These are phyloP conservation scores for Chrysemys picta DNA, from an alignment of 2,113 vertebrate genomes.

Conservation along the genomic window DNA sequence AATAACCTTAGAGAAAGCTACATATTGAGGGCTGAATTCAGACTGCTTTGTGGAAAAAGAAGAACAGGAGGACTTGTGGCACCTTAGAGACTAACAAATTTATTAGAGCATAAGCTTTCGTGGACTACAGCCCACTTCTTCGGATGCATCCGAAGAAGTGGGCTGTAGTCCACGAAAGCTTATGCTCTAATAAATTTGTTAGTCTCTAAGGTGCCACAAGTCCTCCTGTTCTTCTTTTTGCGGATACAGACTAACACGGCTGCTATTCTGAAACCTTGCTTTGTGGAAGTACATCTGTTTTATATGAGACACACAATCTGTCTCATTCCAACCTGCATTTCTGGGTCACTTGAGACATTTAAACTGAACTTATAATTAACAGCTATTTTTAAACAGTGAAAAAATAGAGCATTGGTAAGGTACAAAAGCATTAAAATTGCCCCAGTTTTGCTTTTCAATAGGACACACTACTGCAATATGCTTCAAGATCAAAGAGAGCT, in stretches of 20 bases:
- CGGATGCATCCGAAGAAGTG: too few species aligned
- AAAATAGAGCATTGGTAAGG: conserved; percentile 99
- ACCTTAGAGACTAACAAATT: too few species aligned
- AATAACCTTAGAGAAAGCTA: conserved; percentile 78
- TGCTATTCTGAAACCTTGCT: too few species aligned
- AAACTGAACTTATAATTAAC: conserved; percentile 99
- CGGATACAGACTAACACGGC: too few species aligned
- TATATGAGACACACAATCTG: conserved; percentile 92
- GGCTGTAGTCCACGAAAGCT: too few species aligned
- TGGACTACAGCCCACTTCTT: too few species aligned
- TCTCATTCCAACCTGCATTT: conserved; percentile 99
- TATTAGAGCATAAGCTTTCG: too few species aligned
- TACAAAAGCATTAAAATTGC: conserved; percentile 99
- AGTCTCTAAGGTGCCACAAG: too few species aligned
- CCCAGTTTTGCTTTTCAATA: conserved; percentile 99
- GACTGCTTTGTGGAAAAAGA: conserved; percentile 80
- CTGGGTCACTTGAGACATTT: conserved; percentile 99
- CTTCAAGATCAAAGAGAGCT: conserved; percentile 99
- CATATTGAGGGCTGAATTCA: conserved; percentile 75
- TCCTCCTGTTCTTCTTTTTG: too few species aligned
- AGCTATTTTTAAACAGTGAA: conserved; percentile 99
- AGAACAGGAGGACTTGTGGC: too few species aligned
- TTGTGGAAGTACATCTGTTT: conserved; percentile 87
- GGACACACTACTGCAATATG: conserved; percentile 99
- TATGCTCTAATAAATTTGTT: too few species aligned